A percentile compares a stretch with the other conserved stretches of the same genome.
Evolutionary conservation across 2,113 vertebrate genomes (phyloP).

Genomic region (Sylvia atricapilla): DNA sequence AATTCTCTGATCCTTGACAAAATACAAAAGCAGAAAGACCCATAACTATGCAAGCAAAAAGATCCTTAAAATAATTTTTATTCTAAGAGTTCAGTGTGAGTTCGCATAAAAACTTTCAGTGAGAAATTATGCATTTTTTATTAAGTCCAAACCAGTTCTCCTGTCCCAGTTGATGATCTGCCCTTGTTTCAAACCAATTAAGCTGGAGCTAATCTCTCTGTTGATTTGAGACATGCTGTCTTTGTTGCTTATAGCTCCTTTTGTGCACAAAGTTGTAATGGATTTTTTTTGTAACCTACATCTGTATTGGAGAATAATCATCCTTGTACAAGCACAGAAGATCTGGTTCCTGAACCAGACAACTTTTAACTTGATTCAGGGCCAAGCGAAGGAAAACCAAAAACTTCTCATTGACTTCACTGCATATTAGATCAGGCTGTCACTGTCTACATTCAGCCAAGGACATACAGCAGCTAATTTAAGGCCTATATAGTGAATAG

Average conservation of each 20-base stretch:
- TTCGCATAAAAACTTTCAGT: neutral
- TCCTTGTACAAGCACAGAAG: neutral
- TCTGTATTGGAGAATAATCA: conserved; percentile 8
- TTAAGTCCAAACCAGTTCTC: conserved; percentile 38
- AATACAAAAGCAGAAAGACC: neutral
- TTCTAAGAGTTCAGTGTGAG: neutral
- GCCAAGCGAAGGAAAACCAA: conserved; percentile 10
- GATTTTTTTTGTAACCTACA: conserved; percentile 54
- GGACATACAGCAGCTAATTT: conserved; percentile 6
- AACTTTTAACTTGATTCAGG: conserved; percentile 20
- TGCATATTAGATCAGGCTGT: neutral
- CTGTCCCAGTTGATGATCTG: conserved; percentile 51
- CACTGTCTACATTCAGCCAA: neutral
- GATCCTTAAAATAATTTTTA: neutral
- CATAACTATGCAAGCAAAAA: neutral
- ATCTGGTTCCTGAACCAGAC: conserved; percentile 5
- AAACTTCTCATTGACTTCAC: conserved; percentile 7
- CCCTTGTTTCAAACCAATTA: conserved; percentile 62
- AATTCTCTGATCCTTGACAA: neutral
- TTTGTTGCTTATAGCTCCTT: conserved; percentile 44
- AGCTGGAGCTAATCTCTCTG: conserved; percentile 48
- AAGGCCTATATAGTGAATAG: neutral
- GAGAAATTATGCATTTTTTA: conserved; percentile 6
- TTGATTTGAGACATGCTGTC: conserved; percentile 41
- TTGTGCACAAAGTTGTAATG: conserved; percentile 17